Evolutionary conservation across 2,113 vertebrate species (phyloP), one percentile per base, ranked within the genome.

Genomic region (Accipiter virgatus): DNA sequence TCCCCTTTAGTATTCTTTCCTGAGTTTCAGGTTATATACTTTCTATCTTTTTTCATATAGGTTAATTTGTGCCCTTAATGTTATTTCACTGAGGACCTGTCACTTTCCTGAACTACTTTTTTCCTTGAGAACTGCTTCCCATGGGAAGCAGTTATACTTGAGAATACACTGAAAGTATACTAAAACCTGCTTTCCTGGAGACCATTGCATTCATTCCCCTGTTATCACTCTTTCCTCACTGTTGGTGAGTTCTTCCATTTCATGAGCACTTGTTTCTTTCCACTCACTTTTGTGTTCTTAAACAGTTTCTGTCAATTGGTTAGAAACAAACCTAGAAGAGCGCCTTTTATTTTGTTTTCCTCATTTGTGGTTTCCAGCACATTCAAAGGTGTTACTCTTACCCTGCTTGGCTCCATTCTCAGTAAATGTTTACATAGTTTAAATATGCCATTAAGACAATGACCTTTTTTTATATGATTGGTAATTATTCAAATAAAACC

Each of bases 101-200:
- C 40, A 56, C 53, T 92, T 94, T n/a, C 47, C n/a, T 92, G 66
- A 89, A 73, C 48, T 91, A 82, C 29, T 86, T 95, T 91, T 72
- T 92, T 17, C 7, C 36, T 59, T 80, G 13, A 58, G 53, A 94
- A 43, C 61, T 43, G 27, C n/a, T 78, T 92, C 81, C 75, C 81
- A 40, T 22, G 66, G 75, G 88, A 74, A 59, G 50, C 17, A 10
- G 32, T 78, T 93, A 20, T 20, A 62, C 26, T 85, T 87, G 78
- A 87, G 47, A 88, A 55, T 81, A 36, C 17, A 62, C 34, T 78
- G 38, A 32, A 67, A 71, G 11, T 85, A 9, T 31, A 43, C 56
- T 72, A 68, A 92, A 92, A 80, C 55, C 56, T 72, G 11, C 66
- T 88, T 85, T 93, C 21, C 25, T 1, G 2, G 20, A 61, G 52